Base-by-base conservation (phyloP, 2,888 invertebrate species). In the Lysandra bellargus region DNA sequence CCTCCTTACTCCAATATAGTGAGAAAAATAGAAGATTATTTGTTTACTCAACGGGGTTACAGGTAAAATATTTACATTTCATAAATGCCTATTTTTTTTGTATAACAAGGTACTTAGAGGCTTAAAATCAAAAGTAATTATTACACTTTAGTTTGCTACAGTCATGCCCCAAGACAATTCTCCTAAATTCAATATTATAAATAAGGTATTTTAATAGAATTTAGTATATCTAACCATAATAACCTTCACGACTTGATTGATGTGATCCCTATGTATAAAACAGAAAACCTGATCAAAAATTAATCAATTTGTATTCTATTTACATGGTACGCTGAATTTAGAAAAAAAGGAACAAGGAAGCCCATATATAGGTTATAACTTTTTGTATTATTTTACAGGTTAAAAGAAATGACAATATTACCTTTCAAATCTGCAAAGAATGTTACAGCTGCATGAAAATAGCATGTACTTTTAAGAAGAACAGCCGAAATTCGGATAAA, bases 401-500 rank as follows among this genome's bases (percentile, higher is more conserved):
- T 2, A 95, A 95, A 85, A 85, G 89, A 53, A 91, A 90, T 85
- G 94, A 95, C 69, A 40, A 82, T 1, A 89, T 92, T 40, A 85
- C 86, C 84, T 93, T 94, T 82, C 93, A 94, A 86, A 83, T 95
- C 53, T 95, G 95, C 83, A 91, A 90, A 84, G 88, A 89, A 60
- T 95, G 95, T 82, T 88, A 87, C 61, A 77, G 87, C 0, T 91
- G 88, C 77, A 91, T 95, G 90, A 91, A 90, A 82, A 81, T 86
- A 23, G 88, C 92, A 7, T 93, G 92, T 82, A 91, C 89, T 80
- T 95, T 95, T 83, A 95, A 93, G 82, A 93, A 94, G 82, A 88
- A 88, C 82, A 95, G 95, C 82, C 86, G 92, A 49, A 86, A 86
- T 6, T 92, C 95, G 2, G 94, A 95, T 80, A 91, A 89, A 80